These are phyloP conservation scores for Temnothorax longispinosus DNA, from an alignment of 1,140 invertebrate species.

Conservation along the genomic window DNA sequence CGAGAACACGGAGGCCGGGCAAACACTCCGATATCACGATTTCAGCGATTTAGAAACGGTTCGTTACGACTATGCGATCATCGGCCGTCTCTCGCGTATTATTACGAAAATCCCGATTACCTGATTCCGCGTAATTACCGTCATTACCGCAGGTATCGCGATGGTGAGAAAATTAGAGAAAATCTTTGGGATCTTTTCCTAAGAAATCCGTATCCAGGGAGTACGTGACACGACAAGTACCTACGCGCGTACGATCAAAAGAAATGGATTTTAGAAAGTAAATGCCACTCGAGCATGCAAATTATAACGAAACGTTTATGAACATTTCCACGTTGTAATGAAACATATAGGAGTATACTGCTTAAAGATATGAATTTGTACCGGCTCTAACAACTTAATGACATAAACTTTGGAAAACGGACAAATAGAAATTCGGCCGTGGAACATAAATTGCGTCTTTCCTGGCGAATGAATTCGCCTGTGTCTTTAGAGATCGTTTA, in stretches of 20 bases:
- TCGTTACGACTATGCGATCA: constrained; percentile 46
- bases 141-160: constrained; percentile 9
- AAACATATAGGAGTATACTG: not conserved
- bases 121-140: constrained; percentile 44
- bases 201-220: not conserved
- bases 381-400: not conserved
- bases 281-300: constrained; percentile 6
- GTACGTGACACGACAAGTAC: not conserved
- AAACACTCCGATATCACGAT: constrained; percentile 31
- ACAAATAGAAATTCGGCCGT: not conserved
- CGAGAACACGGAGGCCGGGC: constrained; percentile 10
- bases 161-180: constrained; percentile 56
- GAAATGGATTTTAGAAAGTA: constrained; percentile 32
- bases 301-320: constrained; percentile 1
- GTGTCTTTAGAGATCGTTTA: constrained; percentile 17
- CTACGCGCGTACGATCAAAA: constrained; percentile 9
- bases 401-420: not conserved
- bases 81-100: constrained; percentile 31
- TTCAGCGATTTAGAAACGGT: constrained; percentile 49
- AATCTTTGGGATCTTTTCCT: constrained; percentile 14
- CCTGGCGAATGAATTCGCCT: constrained; percentile 8
- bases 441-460: not conserved
- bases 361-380: not conserved
- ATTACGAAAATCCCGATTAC: constrained; percentile 50
- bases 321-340: not conserved